Evolutionary conservation across 1,140 invertebrate genomes (phyloP).

Genomic region (Procambarus clarkii): DNA sequence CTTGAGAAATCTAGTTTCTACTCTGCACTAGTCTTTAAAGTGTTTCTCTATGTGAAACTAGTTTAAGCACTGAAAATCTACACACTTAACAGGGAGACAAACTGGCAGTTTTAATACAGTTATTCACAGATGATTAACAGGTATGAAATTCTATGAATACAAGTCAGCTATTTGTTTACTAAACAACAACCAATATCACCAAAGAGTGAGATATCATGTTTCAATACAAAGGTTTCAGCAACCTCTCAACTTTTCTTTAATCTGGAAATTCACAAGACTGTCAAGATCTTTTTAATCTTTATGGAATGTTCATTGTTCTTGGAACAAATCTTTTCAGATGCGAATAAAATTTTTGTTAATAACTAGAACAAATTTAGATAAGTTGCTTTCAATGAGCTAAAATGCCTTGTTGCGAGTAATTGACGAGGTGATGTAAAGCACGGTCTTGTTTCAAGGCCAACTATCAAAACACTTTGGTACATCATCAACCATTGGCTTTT

Average conservation of each 20-base stretch:
- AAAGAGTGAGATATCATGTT: constrained; percentile 33
- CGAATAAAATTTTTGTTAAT: neutral
- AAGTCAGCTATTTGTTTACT: constrained; percentile 48
- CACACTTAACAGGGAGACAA: constrained; percentile 65
- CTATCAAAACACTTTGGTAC: constrained; percentile 46
- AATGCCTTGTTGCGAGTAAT: neutral
- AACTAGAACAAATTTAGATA: neutral
- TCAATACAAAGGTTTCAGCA: constrained; percentile 36
- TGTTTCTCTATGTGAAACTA: constrained; percentile 55
- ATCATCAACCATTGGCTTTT: constrained; percentile 26
- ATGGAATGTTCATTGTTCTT: constrained; percentile 30
- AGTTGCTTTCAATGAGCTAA: constrained; percentile 25
- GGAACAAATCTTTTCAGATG: constrained; percentile 26
- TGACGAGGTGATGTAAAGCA: constrained; percentile 23
- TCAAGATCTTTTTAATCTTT: neutral
- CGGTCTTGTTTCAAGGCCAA: constrained; percentile 41
- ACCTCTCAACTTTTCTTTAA: neutral
- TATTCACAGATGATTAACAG: constrained; percentile 63
- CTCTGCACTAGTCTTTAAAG: constrained; percentile 33
- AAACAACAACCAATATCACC: constrained; percentile 51
- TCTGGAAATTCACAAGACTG: constrained; percentile 21
- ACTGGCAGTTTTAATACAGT: constrained; percentile 67
- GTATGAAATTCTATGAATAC: constrained; percentile 58
- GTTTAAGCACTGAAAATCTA: constrained; percentile 62
- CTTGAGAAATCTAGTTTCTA: constrained; percentile 45